Evolutionary conservation across 2,797 vertebrate species (phyloP), one percentile per base, ranked within the genome.

Genomic region (Chaetophractus vellerosus): DNA sequence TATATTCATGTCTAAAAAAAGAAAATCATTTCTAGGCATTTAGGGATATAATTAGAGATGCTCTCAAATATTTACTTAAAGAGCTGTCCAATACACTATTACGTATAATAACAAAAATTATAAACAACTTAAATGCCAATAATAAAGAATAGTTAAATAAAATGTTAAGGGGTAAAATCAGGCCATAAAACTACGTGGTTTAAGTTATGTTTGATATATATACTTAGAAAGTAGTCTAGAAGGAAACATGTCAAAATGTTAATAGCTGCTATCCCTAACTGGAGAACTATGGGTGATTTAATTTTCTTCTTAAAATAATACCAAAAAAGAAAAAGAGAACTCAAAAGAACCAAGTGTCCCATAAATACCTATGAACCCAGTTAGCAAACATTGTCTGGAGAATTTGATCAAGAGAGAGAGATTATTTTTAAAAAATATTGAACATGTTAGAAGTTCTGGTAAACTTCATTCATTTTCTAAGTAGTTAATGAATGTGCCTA

Each of bases 21-120:
- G 9, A 45, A 45, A 48, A 61, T 76, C 18, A 87, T 94, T 76
- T 90, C 72, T 78, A 81, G 61, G 31, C 72, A 80, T 72, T 75
- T 78, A 66, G 92, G 83, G 23, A 64, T 81, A 64, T 81, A 93
- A 88, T 94, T 85, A 78, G 78, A 90, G 59, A 82, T 55, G 3
- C 0, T 83, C 55, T 95, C 82, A 91, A 90, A 94, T 92, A 85
- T 88, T 83, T 88, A 84, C 59, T 82, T 93, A 94, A 88, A 86
- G 71, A 93, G 45, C 19, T 83, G 23, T 38, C 72, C 26, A 85
- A 71, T 26, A 81, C 10, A 57, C 50, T 72, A 81, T 55, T 90
- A 90, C 91, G 89, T 79, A 79, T 4, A 78, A 92, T 26, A 61
- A 90, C 31, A 90, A 92, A 79, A 92, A 76, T 76, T 55, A 83